Evolutionary conservation across 2,888 invertebrate genomes (phyloP).

Genomic region (Malthinus seriepunctatus): DNA sequence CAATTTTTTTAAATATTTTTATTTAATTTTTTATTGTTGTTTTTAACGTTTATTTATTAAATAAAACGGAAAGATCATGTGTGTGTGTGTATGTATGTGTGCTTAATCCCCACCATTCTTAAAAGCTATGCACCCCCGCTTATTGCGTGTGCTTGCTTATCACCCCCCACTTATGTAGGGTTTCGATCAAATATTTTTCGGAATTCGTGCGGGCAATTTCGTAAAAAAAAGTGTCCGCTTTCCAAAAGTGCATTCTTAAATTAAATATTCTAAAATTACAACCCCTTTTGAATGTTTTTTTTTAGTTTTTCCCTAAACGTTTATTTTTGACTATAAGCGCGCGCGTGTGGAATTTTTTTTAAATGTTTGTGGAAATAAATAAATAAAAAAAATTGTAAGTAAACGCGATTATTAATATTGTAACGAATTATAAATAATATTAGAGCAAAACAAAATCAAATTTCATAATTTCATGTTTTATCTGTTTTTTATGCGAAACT

Average conservation of each 20-base stretch:
- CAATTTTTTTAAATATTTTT: too few relatives aligned
- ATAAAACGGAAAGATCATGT: slow-evolving; percentile 50
- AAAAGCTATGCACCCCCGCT: slow-evolving; percentile 46
- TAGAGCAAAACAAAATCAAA: too few relatives aligned
- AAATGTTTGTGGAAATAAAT: too few relatives aligned
- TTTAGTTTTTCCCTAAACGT: not conserved
- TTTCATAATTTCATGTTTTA: not conserved
- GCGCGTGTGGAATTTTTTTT: too few relatives aligned
- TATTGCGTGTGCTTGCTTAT: slow-evolving; percentile 47
- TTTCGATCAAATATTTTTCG: slow-evolving; percentile 52
- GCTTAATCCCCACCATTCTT: slow-evolving; percentile 40
- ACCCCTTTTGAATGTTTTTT: not conserved
- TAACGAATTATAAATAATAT: too few relatives aligned
- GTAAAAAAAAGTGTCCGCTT: slow-evolving; percentile 36
- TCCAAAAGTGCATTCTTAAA: slow-evolving; percentile 32
- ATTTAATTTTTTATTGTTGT: too few relatives aligned
- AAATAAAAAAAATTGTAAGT: too few relatives aligned
- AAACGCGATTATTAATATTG: too few relatives aligned
- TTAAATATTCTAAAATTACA: not conserved
- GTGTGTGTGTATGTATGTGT: slow-evolving; percentile 29
- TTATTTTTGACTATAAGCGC: too few relatives aligned
- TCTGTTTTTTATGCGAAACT: slow-evolving; percentile 14
- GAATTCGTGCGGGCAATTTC: slow-evolving; percentile 53
- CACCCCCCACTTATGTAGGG: slow-evolving; percentile 49
- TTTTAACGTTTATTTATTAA: not conserved